phyloP scores from a whole-genome alignment of 1,140 invertebrate species.

The Apis florea region DNA sequence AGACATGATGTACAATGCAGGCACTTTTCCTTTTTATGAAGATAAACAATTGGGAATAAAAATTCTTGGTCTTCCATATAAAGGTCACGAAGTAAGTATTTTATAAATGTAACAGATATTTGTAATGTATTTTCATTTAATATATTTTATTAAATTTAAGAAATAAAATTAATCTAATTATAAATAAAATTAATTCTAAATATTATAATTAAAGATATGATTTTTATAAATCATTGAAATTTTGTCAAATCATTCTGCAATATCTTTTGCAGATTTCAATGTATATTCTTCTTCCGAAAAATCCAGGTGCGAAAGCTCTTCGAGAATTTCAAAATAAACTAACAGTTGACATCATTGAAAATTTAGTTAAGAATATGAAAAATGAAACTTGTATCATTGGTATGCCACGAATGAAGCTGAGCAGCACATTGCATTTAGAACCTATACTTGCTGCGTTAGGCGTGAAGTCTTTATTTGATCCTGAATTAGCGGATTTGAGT shows the following conservation, averaged over 20 bases:
- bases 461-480: constrained; percentile 83
- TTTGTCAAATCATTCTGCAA: neutral
- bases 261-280: constrained; percentile 80
- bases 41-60: constrained; percentile 81
- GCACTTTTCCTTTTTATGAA: constrained; percentile 82
- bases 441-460: constrained; percentile 81
- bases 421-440: constrained; percentile 81
- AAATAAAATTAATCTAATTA: neutral
- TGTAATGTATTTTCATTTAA: neutral
- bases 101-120: neutral
- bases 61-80: constrained; percentile 87
- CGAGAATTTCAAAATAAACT: constrained; percentile 80
- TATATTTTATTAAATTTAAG: neutral
- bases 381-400: constrained; percentile 81
- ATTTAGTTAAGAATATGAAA: constrained; percentile 79
- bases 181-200: too few species aligned
- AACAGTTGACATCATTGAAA: constrained; percentile 79
- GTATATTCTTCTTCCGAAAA: constrained; percentile 86
- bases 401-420: constrained; percentile 86
- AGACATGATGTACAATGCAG: constrained; percentile 85
- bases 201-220: neutral
- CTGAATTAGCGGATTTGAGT: constrained; percentile 82
- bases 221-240: too few species aligned
- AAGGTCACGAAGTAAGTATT: constrained; percentile 79
- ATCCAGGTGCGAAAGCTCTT: constrained; percentile 77